These are phyloP conservation scores for Myotis planiceps DNA, from an alignment of 2,797 vertebrate species.

Conservation along the genomic window DNA sequence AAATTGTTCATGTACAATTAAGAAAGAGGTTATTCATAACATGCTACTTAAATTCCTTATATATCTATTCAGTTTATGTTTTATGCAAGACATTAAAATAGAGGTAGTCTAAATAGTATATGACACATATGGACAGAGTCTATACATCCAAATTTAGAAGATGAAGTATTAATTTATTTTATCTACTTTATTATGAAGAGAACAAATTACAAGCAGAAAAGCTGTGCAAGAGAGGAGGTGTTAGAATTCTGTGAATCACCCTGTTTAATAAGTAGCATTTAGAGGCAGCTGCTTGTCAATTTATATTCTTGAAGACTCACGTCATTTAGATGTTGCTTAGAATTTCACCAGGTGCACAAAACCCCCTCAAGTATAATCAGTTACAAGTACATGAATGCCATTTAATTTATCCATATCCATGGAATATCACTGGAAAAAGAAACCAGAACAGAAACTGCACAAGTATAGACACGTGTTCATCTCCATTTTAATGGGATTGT, in stretches of 20 bases:
- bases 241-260: slow-evolving; percentile 33
- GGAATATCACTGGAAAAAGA: background rate
- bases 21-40: background rate
- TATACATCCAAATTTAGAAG: slow-evolving; percentile 29
- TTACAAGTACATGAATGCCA: slow-evolving; percentile 20
- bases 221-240: background rate
- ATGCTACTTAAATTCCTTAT: background rate
- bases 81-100: background rate
- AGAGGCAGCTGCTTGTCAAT: slow-evolving; percentile 27
- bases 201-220: slow-evolving; percentile 13
- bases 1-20: background rate
- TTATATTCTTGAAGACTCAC: slow-evolving; percentile 26
- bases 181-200: background rate
- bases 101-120: background rate
- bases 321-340: background rate
- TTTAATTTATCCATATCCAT: background rate
- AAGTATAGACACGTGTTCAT: background rate
- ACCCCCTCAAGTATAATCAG: background rate
- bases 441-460: background rate
- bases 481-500: background rate
- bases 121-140: background rate
- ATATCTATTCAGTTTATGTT: background rate
- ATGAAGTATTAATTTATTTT: slow-evolving; percentile 40
- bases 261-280: slow-evolving; percentile 24
- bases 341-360: slow-evolving; percentile 32